These are phyloP conservation scores for Columba janthina DNA, from an alignment of 2,113 vertebrate genomes.

Conservation along the genomic window DNA sequence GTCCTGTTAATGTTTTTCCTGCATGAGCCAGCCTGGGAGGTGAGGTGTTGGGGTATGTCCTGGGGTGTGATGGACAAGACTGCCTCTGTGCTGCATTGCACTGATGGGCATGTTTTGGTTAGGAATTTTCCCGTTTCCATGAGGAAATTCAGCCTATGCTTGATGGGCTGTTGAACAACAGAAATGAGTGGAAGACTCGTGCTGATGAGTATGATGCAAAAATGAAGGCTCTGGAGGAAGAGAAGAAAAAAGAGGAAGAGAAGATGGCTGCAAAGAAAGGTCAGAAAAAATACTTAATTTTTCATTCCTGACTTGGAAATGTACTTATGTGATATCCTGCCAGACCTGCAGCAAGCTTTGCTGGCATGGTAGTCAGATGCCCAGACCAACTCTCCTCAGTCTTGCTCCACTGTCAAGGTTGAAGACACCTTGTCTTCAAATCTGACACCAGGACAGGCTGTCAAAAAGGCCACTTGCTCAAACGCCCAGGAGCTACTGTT, in stretches of 20 bases:
- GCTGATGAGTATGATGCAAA: conserved; percentile 88
- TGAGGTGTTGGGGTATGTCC: rapidly evolving
- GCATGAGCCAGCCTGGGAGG: not conserved
- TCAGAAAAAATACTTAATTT: conserved; percentile 29
- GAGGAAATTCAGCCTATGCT: conserved; percentile 91
- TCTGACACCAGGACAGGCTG: not conserved
- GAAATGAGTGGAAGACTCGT: conserved; percentile 91
- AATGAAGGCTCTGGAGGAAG: conserved; percentile 85
- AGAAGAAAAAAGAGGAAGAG: conserved; percentile 78
- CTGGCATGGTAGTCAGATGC: not conserved
- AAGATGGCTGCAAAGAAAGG: conserved; percentile 75
- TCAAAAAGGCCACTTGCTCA: not conserved
- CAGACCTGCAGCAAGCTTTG: not conserved
- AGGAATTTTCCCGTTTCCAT: conserved; percentile 98
- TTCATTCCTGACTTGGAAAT: not conserved
- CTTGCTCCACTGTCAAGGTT: not conserved
- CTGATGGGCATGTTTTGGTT: not conserved
- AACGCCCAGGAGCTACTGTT: not conserved
- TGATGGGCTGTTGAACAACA: conserved; percentile 91
- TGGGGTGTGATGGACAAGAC: not conserved
- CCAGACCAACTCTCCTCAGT: not conserved
- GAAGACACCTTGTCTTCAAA: not conserved
- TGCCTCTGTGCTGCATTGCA: rapidly evolving
- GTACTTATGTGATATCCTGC: rapidly evolving
- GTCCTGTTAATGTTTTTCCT: not conserved